Base-by-base conservation (phyloP, 2,797 vertebrate species). In the Tragopan temminckii region DNA sequence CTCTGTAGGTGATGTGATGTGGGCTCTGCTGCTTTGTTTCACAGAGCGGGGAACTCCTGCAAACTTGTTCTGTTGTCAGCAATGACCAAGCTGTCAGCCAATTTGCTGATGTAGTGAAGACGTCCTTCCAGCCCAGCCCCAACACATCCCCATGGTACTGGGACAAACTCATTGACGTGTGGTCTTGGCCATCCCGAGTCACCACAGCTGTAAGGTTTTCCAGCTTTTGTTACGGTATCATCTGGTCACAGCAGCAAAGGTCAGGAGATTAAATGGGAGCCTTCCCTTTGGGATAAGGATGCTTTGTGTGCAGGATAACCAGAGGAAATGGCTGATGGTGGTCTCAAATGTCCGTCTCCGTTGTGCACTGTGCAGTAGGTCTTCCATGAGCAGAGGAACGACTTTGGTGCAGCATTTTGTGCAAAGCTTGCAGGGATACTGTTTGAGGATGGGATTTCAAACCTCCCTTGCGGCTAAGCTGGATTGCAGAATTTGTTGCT, bases 81-180 rank as follows among this genome's bases (percentile, higher is more conserved):
- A 1, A 9, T 36, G 59, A 17, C 9, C 58, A 35, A 6, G 59
- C 71, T 80, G 69, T 53, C 13, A 7, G 38, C n/a, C 40, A 4
- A 25, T 11, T 86, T 76, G 18, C 21, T 19, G 40, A 13, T 43
- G 36, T 27, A 48, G 42, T 46, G 36, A 20, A 45, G 50, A 57
- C 2, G 4, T 33, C 61, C 55, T 68, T 77, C 8, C 45, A n/a
- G 5, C 67, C 48, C 25, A 35, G 10, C 31, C 31, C 62, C 13
- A 2, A 50, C 59, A 46, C 0, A 3, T 7, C 5, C 27, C 76
- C 35, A 0, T 0, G 0, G 27, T 69, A 11, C n/a, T 1, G 3
- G 74, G 29, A 52, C 40, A 29, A 16, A 5, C n/a, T 72, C 17
- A 29, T n/a, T 2, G 0, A 9, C 3, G 0, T 7, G 12, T 61